A percentile compares a stretch with the other conserved stretches of the same genome.
Conservation (phyloP, 2,888 invertebrate species). For the Opisthograptis luteolata region DNA sequence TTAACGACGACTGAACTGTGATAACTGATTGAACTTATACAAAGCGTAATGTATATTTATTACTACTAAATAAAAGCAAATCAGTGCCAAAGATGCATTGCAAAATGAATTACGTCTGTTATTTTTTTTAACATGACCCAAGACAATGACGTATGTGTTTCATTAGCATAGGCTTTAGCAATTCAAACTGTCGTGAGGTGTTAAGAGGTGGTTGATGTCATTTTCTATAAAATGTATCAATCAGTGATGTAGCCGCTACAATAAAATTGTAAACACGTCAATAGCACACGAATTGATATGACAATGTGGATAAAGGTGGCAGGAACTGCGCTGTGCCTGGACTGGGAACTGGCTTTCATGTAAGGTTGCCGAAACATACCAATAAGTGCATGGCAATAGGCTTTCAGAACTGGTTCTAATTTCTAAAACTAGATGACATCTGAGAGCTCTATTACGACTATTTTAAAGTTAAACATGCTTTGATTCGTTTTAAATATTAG, state of each 20-base stretch:
- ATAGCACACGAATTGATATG: too few species aligned
- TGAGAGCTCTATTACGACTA: too few species aligned
- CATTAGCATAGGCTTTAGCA: conserved; percentile 52
- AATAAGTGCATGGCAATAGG: too few species aligned
- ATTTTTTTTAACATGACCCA: conserved; percentile 34
- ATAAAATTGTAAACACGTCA: conserved; percentile 11
- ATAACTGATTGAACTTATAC: conserved; percentile 67
- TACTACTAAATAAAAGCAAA: conserved; percentile 70
- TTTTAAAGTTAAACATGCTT: too few species aligned
- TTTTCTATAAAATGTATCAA: conserved; percentile 55
- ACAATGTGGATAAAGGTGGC: too few species aligned
- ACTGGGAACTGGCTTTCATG: too few species aligned
- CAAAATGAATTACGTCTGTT: conserved; percentile 49
- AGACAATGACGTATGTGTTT: conserved; percentile 43
- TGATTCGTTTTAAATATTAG: too few species aligned
- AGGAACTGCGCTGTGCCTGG: too few species aligned
- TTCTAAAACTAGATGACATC: too few species aligned
- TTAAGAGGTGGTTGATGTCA: conserved; percentile 63
- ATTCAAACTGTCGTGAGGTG: conserved; percentile 44
- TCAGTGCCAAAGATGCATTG: conserved; percentile 82
- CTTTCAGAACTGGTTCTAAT: too few species aligned
- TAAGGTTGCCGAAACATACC: too few species aligned
- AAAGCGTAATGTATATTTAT: conserved; percentile 64
- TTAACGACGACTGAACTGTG: conserved; percentile 79
- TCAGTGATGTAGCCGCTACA: conserved; percentile 25